Base-by-base conservation (phyloP, 2,113 vertebrate species). In the Hippocampus barbouri region DNA sequence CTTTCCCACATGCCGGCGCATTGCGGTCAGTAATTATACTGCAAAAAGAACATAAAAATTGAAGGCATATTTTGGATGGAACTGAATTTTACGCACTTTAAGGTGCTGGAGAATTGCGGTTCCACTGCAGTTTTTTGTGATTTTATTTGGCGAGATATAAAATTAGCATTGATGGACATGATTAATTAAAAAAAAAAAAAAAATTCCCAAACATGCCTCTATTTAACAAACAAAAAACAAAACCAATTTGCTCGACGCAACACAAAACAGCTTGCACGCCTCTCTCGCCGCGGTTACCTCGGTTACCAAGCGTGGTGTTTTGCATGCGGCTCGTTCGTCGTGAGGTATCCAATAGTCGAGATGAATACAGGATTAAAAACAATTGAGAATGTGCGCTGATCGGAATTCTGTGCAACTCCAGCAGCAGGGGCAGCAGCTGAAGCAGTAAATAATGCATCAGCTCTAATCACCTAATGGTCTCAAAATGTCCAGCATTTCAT, bases 391-490 rank as follows among this genome's bases (percentile, higher is more conserved):
- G 34, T 57, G 43, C 73, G 66, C 53, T 70, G 80, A 63, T 87
- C 85, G 75, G 75, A 76, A 68, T 62, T 71, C 76, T 61, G 73
- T 61, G 69, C 72, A 72, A 79, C 73, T 80, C 14, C 45, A 21
- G 66, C 45, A 27, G 43, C 66, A 56, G 54, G 54, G 70, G 81
- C 82, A 85, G 84, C 81, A 85, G 86, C 87, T 83, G 83, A 86
- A 66, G 83, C 79, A 71, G 89, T 92, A 91, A 92, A 92, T 92
- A 92, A 91, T 90, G 80, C 80, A 91, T 88, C 66, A 70, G 71
- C 86, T 90, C 82, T 91, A 92, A 92, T 90, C 88, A 89, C 85
- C 73, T 88, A 89, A 88, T 90, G 86, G 82, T 84, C 85, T 82
- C 77, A 76, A 86, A 90, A 86, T 87, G 87, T 90, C 89, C 85